Evolutionary conservation across 2,113 vertebrate species (phyloP).

Genomic region (Heterotilapia buettikoferi): DNA sequence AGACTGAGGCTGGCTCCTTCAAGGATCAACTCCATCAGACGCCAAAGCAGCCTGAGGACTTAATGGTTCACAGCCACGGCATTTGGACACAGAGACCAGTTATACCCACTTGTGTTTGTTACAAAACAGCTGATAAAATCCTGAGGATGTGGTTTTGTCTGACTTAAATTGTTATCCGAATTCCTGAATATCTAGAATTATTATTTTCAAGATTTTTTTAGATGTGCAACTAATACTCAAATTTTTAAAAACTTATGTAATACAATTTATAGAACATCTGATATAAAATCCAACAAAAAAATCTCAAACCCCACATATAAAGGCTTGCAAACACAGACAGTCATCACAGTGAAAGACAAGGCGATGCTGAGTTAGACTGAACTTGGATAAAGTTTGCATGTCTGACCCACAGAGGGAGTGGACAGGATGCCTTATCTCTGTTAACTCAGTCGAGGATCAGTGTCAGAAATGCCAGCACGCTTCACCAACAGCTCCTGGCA

Average conservation of each 20-base stretch:
- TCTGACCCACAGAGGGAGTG: conserved; percentile 34
- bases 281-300: not conserved
- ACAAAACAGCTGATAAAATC: conserved; percentile 15
- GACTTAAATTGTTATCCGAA: not conserved
- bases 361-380: conserved; percentile 27
- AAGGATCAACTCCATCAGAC: conserved; percentile 57
- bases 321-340: not conserved
- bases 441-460: conserved; percentile 9
- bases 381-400: conserved; percentile 22
- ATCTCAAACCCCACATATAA: not conserved
- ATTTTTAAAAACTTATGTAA: not conserved
- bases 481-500: conserved; percentile 30
- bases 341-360: not conserved
- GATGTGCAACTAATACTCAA: not conserved
- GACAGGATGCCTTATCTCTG: conserved; percentile 33
- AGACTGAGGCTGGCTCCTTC: conserved; percentile 58
- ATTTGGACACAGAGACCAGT: not conserved
- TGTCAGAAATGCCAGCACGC: conserved; percentile 43
- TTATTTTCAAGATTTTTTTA: not conserved
- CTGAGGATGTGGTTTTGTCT: not conserved
- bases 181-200: not conserved
- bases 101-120: not conserved
- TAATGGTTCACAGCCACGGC: conserved; percentile 2
- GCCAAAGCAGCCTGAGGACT: conserved; percentile 62
- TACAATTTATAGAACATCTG: not conserved